Evolutionary conservation across 2,113 vertebrate genomes (phyloP).

Genomic region (Capra hircus): DNA sequence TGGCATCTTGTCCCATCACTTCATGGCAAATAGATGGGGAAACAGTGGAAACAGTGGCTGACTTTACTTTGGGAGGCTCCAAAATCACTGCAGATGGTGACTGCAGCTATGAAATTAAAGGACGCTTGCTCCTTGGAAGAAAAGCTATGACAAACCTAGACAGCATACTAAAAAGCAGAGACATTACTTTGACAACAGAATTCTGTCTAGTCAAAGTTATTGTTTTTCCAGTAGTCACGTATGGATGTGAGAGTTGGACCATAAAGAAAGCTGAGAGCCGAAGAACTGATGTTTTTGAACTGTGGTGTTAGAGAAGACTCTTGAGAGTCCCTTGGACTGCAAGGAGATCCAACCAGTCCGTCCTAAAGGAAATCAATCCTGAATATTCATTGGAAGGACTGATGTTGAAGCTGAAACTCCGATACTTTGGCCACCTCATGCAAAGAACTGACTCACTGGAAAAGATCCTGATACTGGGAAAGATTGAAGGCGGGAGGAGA

Average conservation of each 20-base stretch:
- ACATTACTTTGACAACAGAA: neutral
- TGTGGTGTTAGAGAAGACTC: neutral
- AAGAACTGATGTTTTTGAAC: neutral
- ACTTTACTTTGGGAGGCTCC: neutral
- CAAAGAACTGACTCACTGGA: neutral
- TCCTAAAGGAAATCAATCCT: neutral
- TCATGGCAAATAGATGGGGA: neutral
- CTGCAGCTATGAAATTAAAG: neutral
- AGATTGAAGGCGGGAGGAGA: neutral
- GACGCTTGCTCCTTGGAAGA: neutral
- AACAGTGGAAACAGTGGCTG: neutral
- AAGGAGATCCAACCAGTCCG: neutral
- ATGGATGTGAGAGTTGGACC: neutral
- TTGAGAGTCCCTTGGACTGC: neutral
- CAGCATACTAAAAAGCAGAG: neutral
- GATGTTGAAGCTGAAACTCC: neutral
- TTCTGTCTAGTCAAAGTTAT: neutral
- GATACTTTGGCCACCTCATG: neutral
- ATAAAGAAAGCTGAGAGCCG: rapidly evolving
- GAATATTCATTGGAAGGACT: neutral
- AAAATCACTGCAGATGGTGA: neutral
- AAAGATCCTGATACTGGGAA: neutral
- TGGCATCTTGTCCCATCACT: neutral
- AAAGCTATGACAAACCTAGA: neutral
- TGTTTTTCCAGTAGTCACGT: neutral